Evolutionary conservation across 1,140 invertebrate genomes (phyloP), one percentile per base, ranked within the genome.

Genomic region (Platyscapa corneri): DNA sequence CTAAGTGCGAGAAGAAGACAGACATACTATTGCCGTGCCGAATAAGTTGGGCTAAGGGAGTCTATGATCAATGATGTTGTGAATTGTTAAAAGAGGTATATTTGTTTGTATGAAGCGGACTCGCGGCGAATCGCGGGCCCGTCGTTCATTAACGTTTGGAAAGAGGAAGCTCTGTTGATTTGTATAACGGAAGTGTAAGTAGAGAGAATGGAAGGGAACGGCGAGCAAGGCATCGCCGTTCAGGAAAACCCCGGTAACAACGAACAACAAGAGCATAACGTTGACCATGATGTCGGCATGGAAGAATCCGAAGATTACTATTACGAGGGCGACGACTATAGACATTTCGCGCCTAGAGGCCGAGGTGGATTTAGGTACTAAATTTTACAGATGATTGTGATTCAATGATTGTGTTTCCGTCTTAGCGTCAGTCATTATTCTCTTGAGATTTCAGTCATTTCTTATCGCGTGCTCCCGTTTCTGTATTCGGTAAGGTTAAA

Each of bases 261-360:
- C 70, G 46, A 84, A 64, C 78, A 72, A 37, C 92, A 92, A 72
- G 91, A 93, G 74, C 85, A 79, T 37, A 53, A 56, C n/a, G 42
- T 65, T 46, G 82, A 86, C 3, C 90, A 92, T 56, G 90, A 89
- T 84, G 91, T 93, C 16, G 92, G 92, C 82, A 87, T 87, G 30
- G 90, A 92, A 87, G 92, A 93, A 80, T 91, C 91, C 72, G 92
- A 93, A 42, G 91, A 92, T 79, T 92, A 92, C 32, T 89, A 87
- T 83, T 93, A 91, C 74, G 93, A 93, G 37, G 90, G 91, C 30
- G 93, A 93, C 10, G 93, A 93, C 53, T 93, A 93, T 75, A 90
- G 93, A 83, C 93, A 91, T 86, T 93, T 93, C 72, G 88, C 92
- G 77, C 92, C 91, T 16, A 88, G 93, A 32, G 93, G 93, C 18